Evolutionary conservation across 1,140 invertebrate genomes (phyloP).

Genomic region (Drosophila equinoxialis): DNA sequence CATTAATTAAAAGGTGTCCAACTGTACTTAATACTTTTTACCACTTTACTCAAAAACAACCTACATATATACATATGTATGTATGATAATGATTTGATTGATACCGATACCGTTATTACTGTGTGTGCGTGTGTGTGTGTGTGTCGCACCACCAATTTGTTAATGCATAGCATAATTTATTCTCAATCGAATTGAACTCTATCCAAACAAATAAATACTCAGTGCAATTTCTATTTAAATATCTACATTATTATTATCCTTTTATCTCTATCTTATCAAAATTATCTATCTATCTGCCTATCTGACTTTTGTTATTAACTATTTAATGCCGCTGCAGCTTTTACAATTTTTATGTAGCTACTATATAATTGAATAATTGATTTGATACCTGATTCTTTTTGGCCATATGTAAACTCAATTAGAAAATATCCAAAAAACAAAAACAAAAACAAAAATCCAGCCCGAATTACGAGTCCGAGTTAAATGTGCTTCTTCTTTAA

Average conservation of each 20-base stretch:
- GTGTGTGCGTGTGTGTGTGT: slow-evolving; percentile 3
- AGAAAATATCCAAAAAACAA: neutral
- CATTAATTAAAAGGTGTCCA: slow-evolving; percentile 3
- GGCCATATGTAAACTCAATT: neutral
- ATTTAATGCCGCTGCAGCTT: slow-evolving; percentile 11
- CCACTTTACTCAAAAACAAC: neutral
- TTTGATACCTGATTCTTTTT: slow-evolving; percentile 8
- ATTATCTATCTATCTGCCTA: neutral
- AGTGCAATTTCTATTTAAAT: slow-evolving; percentile 10
- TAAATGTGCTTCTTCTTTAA: neutral
- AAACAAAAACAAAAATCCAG: neutral
- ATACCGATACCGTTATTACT: slow-evolving; percentile 1
- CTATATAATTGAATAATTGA: neutral
- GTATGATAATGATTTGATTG: slow-evolving; percentile 9
- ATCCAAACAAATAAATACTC: neutral
- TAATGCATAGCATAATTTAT: slow-evolving; percentile 11
- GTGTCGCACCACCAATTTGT: neutral
- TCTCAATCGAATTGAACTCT: slow-evolving; percentile 9
- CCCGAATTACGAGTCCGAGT: slow-evolving; percentile 1
- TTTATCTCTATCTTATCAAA: no score
- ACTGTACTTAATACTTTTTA: slow-evolving; percentile 6
- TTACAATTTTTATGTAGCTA: slow-evolving; percentile 8
- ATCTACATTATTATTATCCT: neutral
- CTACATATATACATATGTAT: neutral
- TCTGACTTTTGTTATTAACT: slow-evolving; percentile 9